phyloP scores from a whole-genome alignment of 2,888 invertebrate genomes.

The Conus canariensis region DNA sequence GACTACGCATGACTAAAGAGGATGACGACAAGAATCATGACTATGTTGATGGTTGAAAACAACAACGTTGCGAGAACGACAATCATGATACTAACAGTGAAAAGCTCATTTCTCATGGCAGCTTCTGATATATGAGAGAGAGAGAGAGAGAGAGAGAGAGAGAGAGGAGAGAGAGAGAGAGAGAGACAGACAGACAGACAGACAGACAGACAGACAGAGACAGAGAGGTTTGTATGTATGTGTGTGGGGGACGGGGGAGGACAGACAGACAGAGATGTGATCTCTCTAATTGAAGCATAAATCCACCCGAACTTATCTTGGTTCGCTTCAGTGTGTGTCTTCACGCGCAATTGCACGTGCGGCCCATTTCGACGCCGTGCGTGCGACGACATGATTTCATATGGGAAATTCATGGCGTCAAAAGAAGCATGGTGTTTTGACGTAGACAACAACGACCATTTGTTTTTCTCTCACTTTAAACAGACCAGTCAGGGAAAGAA shows the following conservation, averaged over 20 bases:
- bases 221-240: not conserved
- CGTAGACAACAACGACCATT: no score
- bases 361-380: not conserved
- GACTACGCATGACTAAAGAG: no score
- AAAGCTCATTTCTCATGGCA: no score
- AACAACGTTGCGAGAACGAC: no score
- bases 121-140: no score
- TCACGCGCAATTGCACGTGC: conserved; percentile 14
- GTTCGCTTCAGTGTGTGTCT: not conserved
- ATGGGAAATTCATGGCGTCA: not conserved
- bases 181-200: not conserved
- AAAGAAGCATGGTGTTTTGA: not conserved
- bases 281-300: conserved; percentile 19
- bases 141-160: not conserved
- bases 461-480: no score
- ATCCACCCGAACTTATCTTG: conserved; percentile 13
- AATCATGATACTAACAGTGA: no score
- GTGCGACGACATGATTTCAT: no score
- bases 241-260: no score
- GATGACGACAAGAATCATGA: no score
- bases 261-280: not conserved
- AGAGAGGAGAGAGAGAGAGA: not conserved
- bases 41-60: no score
- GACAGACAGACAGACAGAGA: not conserved
- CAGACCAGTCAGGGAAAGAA: no score